These are phyloP conservation scores for Seriola rivoliana DNA, from an alignment of 2,113 vertebrate genomes.

Conservation along the genomic window DNA sequence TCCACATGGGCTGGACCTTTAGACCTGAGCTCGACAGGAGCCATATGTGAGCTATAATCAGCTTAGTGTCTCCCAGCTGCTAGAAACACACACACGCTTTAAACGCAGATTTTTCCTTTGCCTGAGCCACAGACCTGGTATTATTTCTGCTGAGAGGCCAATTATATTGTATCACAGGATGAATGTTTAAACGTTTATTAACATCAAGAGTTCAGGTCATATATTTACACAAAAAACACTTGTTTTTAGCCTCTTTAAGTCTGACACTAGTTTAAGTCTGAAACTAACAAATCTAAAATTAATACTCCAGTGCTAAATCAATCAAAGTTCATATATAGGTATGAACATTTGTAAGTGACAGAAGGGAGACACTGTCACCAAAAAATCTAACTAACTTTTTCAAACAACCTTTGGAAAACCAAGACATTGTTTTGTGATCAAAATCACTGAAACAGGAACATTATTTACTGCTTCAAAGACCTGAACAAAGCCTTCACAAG, in stretches of 20 bases:
- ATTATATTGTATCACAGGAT: conserved; percentile 10
- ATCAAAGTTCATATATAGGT: too few relatives aligned
- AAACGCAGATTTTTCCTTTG: conserved; percentile 29
- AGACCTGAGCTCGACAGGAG: conserved; percentile 44
- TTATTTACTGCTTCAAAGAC: not conserved
- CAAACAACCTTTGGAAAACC: too few relatives aligned
- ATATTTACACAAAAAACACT: not conserved
- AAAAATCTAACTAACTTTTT: too few relatives aligned
- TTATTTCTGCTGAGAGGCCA: conserved; percentile 25
- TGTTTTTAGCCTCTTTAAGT: not conserved
- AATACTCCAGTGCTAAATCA: not conserved
- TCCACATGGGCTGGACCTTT: conserved; percentile 35
- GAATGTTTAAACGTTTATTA: not conserved
- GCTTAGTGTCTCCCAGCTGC: conserved; percentile 69
- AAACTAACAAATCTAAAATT: not conserved
- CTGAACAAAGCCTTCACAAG: not conserved
- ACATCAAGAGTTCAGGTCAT: not conserved
- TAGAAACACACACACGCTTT: conserved; percentile 30
- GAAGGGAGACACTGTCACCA: too few relatives aligned
- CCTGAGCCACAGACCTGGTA: conserved; percentile 4
- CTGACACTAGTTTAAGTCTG: not conserved
- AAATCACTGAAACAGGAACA: not conserved
- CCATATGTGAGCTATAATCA: conserved; percentile 76
- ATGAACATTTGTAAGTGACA: not conserved
- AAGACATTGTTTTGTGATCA: too few relatives aligned